phyloP scores from a whole-genome alignment of 2,113 vertebrate species.

The Seriola rivoliana region DNA sequence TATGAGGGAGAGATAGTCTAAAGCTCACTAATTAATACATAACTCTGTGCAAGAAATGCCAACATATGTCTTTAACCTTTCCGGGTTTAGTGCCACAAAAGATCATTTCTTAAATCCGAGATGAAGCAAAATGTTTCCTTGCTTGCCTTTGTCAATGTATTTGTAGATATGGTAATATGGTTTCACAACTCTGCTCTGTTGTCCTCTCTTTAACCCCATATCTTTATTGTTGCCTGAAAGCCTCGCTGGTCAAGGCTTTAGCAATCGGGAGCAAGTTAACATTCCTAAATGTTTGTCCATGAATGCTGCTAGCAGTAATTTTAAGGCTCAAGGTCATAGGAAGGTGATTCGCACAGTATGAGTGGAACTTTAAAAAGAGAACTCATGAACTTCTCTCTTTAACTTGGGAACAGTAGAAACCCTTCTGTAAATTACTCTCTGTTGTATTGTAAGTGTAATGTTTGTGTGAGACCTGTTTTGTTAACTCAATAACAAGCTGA shows the following conservation, averaged over 20 bases:
- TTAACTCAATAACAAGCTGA: neutral
- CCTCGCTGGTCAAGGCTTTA: slow-evolving; percentile 75
- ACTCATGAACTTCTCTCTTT: neutral
- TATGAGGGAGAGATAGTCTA: slow-evolving; percentile 49
- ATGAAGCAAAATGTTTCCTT: neutral
- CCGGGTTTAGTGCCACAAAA: neutral
- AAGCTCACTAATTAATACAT: neutral
- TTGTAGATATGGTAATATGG: slow-evolving; percentile 4
- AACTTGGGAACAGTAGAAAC: neutral
- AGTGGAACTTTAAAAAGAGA: slow-evolving; percentile 21
- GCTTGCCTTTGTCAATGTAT: slow-evolving; percentile 16
- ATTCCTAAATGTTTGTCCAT: slow-evolving; percentile 25
- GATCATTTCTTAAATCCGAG: neutral
- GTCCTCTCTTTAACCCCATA: neutral
- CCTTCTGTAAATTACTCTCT: neutral
- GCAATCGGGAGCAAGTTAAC: slow-evolving; percentile 12
- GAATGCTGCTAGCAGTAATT: slow-evolving; percentile 49
- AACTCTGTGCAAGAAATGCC: neutral
- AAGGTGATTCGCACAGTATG: slow-evolving; percentile 15
- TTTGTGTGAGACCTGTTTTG: neutral
- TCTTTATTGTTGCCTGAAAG: neutral
- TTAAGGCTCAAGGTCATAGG: neutral
- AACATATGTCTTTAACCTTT: neutral
- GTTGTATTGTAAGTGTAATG: slow-evolving; percentile 1
- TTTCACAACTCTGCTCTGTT: neutral